Conservation (phyloP, 2,888 invertebrate species). For the Amorpha juglandis region DNA sequence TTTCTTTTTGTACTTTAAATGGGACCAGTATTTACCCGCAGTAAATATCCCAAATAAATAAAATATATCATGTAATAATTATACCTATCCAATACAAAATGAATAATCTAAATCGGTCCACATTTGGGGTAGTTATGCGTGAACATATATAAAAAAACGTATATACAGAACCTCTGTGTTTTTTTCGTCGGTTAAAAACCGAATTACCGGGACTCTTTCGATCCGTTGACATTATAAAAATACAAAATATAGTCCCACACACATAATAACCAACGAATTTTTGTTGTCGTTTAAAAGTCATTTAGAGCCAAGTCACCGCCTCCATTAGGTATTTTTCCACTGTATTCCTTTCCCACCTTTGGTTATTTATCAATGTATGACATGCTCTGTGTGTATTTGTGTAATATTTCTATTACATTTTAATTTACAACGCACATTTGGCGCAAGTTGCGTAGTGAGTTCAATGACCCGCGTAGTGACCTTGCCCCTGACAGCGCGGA, state of each 20-base stretch:
- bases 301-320: too few relatives aligned
- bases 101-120: too few relatives aligned
- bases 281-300: slow-evolving; percentile 5
- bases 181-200: too few relatives aligned
- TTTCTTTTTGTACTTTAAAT: too few relatives aligned
- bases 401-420: slow-evolving; percentile 3
- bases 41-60: too few relatives aligned
- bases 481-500: slow-evolving; percentile 72
- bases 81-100: too few relatives aligned
- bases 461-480: slow-evolving; percentile 66
- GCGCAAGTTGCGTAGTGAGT: slow-evolving; percentile 39
- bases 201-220: too few relatives aligned
- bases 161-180: neutral
- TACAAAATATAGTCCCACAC: too few relatives aligned
- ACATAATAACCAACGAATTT: neutral
- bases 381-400: neutral
- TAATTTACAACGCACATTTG: slow-evolving; percentile 13
- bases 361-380: neutral
- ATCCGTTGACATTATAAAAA: too few relatives aligned
- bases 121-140: too few relatives aligned
- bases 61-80: too few relatives aligned
- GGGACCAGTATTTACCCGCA: too few relatives aligned
- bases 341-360: neutral
- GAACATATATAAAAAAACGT: neutral
- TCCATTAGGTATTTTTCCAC: slow-evolving; percentile 8